These are phyloP conservation scores for Rhinolophus ferrumequinum DNA, from an alignment of 2,113 vertebrate species.

Conservation along the genomic window DNA sequence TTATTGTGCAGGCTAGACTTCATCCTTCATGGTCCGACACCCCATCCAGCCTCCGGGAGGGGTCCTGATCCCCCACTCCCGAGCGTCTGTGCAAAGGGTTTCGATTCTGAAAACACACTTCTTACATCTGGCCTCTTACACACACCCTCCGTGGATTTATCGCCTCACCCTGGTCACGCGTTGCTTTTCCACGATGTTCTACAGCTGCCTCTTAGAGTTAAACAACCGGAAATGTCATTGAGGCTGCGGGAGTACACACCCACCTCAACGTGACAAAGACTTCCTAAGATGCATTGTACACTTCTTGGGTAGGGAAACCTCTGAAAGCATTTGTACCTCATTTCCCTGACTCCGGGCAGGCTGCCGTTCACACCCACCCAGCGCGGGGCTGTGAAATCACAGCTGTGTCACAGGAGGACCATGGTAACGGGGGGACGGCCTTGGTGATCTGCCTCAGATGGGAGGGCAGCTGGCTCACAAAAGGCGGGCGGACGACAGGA, in stretches of 20 bases:
- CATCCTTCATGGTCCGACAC: not conserved
- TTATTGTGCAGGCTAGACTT: fast-evolving
- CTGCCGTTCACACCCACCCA: too few species aligned
- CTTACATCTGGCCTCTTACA: not conserved
- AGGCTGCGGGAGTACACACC: not conserved
- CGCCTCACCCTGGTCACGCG: fast-evolving
- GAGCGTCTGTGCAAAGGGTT: fast-evolving
- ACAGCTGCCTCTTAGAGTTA: not conserved
- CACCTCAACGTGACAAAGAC: not conserved
- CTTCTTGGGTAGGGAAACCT: not conserved
- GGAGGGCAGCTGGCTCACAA: not conserved
- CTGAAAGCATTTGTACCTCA: not conserved
- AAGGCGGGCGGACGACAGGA: fast-evolving
- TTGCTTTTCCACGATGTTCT: not conserved
- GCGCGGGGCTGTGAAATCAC: not conserved
- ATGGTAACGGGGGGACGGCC: fast-evolving
- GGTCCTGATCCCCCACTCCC: fast-evolving
- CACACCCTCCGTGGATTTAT: not conserved
- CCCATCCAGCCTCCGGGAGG: too few species aligned
- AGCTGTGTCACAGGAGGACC: not conserved
- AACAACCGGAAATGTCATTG: not conserved
- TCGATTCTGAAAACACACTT: not conserved
- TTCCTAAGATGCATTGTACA: not conserved
- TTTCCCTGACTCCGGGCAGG: not conserved
- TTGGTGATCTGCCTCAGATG: not conserved